Evolutionary conservation across 2,113 vertebrate genomes (phyloP).

Genomic region (Panurus biarmicus): DNA sequence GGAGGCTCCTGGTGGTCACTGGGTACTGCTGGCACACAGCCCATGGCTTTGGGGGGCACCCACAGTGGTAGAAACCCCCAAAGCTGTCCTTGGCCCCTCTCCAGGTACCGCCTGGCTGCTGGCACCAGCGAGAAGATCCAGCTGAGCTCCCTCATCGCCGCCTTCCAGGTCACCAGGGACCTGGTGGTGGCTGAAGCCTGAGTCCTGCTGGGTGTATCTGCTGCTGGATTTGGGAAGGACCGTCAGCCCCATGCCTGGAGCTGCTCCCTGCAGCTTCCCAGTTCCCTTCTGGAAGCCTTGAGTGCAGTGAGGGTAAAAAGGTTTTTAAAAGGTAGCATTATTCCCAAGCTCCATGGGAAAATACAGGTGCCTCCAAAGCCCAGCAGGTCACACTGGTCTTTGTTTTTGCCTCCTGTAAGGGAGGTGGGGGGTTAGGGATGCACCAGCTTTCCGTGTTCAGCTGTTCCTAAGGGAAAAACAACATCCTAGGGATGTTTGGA

Average conservation of each 20-base stretch:
- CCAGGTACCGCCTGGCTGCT: slow-evolving; percentile 86
- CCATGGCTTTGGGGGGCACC: background rate
- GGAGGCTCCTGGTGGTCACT: fast-evolving
- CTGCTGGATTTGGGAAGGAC: background rate
- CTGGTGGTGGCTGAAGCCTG: slow-evolving; percentile 84
- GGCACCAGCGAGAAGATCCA: slow-evolving; percentile 95
- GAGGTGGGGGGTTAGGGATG: background rate
- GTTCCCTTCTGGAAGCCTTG: no score
- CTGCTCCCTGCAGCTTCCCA: background rate
- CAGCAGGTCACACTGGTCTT: background rate
- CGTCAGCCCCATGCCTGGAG: fast-evolving
- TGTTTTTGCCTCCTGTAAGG: background rate
- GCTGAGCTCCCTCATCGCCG: slow-evolving; percentile 91
- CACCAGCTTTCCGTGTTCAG: background rate
- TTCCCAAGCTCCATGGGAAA: background rate
- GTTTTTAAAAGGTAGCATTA: fast-evolving
- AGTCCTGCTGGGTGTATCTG: background rate
- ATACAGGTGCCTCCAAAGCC: slow-evolving; percentile 1
- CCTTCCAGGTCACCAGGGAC: slow-evolving; percentile 92
- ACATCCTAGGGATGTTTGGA: background rate
- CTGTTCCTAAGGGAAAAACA: background rate
- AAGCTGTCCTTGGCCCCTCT: background rate
- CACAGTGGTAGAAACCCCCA: fast-evolving
- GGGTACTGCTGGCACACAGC: background rate
- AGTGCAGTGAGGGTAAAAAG: fast-evolving